Evolutionary conservation across 2,797 vertebrate genomes (phyloP).

Genomic region (Intellagama lesueurii): DNA sequence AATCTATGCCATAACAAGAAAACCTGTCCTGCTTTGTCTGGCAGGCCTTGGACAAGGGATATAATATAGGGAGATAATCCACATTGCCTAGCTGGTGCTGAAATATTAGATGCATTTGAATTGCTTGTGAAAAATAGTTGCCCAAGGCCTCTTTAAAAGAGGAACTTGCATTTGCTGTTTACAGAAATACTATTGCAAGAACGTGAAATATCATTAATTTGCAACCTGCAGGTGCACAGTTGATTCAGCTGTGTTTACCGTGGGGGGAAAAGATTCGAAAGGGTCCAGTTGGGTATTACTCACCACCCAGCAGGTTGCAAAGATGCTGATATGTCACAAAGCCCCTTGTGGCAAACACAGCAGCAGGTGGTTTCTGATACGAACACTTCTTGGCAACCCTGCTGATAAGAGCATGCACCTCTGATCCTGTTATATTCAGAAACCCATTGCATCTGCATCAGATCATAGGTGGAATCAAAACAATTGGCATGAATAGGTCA

Average conservation of each 20-base stretch:
- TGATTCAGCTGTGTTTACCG: slow-evolving; percentile 66
- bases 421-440: slow-evolving; percentile 47
- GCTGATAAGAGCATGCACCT: slow-evolving; percentile 41
- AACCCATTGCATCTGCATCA: slow-evolving; percentile 41
- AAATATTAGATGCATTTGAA: slow-evolving; percentile 48
- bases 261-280: slow-evolving; percentile 68
- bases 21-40: slow-evolving; percentile 23
- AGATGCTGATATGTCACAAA: slow-evolving; percentile 57
- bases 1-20: slow-evolving; percentile 43
- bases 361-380: slow-evolving; percentile 48
- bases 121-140: slow-evolving; percentile 32
- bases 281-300: slow-evolving; percentile 62
- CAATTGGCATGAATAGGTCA: slow-evolving; percentile 39
- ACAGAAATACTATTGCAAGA: slow-evolving; percentile 63
- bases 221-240: slow-evolving; percentile 62
- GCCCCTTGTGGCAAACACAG: slow-evolving; percentile 26
- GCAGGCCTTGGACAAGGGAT: slow-evolving; percentile 42
- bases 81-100: slow-evolving; percentile 42
- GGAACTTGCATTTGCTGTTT: slow-evolving; percentile 54
- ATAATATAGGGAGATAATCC: slow-evolving; percentile 42
- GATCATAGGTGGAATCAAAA: slow-evolving; percentile 28
- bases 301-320: slow-evolving; percentile 65
- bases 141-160: slow-evolving; percentile 50
- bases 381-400: slow-evolving; percentile 48
- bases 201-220: slow-evolving; percentile 51